Evolutionary conservation across 2,888 invertebrate species (phyloP).

Genomic region (Calameuta idolon): DNA sequence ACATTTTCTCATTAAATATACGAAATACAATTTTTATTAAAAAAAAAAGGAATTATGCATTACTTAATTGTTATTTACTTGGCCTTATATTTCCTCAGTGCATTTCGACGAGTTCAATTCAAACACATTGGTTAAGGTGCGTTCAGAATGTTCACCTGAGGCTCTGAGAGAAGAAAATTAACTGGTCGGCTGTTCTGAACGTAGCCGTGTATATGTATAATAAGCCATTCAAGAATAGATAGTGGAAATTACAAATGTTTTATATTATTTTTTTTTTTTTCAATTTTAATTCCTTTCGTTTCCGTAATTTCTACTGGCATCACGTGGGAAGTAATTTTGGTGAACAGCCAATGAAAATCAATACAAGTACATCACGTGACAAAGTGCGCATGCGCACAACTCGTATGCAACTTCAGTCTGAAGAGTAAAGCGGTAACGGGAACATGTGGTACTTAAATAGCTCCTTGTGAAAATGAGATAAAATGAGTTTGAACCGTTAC

Average conservation of each 20-base stretch:
- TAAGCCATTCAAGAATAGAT: neutral
- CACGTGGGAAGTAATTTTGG: neutral
- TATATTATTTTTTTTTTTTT: neutral
- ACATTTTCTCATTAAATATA: conserved; percentile 35
- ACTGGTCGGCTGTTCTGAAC: too few relatives aligned
- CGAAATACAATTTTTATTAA: conserved; percentile 48
- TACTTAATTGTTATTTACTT: neutral
- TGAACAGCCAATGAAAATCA: neutral
- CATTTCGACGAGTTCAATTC: neutral
- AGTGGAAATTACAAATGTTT: neutral
- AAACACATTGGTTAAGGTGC: neutral
- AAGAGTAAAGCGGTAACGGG: neutral
- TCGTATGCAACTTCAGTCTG: neutral
- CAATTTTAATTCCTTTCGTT: neutral
- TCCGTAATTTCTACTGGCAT: neutral
- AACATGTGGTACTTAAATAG: neutral
- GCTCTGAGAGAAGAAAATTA: too few relatives aligned
- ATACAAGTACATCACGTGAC: neutral
- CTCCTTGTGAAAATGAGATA: too few relatives aligned
- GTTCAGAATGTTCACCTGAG: too few relatives aligned
- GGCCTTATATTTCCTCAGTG: neutral
- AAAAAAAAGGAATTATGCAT: conserved; percentile 12
- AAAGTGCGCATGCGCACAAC: neutral
- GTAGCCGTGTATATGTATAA: neutral
- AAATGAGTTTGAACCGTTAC: neutral